Percentiles rank a stretch among this genome's conserved stretches.
phyloP scores from a whole-genome alignment of 2,888 invertebrate genomes.

The Dugesia japonica region DNA sequence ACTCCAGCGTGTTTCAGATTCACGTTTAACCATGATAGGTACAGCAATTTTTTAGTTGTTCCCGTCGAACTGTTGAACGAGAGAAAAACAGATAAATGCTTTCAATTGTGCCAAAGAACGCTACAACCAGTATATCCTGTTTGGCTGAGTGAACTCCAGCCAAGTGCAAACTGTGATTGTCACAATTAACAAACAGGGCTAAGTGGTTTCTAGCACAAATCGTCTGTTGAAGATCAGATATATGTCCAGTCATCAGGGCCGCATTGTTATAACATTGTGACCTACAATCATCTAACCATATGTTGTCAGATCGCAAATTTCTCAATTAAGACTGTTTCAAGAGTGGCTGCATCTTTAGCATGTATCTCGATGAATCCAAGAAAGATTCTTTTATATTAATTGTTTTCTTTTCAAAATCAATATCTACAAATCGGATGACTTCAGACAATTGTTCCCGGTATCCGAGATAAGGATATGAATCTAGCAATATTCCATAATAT shows the following conservation, averaged over 20 bases:
- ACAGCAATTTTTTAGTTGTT: not conserved
- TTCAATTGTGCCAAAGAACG: not conserved
- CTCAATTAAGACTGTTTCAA: not conserved
- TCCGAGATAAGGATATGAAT: no score
- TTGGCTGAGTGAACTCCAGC: slow-evolving; percentile 14
- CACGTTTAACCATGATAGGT: not conserved
- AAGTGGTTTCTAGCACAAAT: not conserved
- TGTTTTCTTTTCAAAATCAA: no score
- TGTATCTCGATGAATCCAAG: no score
- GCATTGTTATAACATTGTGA: not conserved
- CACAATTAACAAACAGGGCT: not conserved
- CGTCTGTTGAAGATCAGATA: no score
- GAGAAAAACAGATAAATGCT: no score
- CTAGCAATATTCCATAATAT: no score
- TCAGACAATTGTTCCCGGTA: no score
- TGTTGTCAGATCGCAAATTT: not conserved
- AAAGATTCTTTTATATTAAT: no score
- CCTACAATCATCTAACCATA: not conserved
- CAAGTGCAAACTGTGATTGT: not conserved
- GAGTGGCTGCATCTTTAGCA: no score
- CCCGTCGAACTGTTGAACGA: not conserved
- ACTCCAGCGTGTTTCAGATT: not conserved
- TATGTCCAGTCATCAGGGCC: not conserved
- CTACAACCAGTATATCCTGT: not conserved
- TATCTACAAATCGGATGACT: no score